Conservation (phyloP, 1,140 invertebrate genomes). For the Bombus fervidus region DNA sequence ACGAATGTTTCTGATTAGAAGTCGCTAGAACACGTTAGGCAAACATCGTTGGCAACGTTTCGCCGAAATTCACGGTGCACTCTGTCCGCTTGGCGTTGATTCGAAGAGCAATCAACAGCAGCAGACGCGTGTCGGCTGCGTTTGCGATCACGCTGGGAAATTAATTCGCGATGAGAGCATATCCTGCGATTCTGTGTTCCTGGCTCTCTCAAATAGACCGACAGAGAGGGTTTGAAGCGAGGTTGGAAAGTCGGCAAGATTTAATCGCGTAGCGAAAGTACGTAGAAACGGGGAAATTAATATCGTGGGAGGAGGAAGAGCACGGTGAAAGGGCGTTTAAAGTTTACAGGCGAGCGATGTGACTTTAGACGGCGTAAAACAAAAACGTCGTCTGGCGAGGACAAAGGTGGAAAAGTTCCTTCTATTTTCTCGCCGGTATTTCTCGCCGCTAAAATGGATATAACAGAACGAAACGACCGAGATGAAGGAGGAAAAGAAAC, state of each 20-base stretch:
- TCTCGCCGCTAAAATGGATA: not conserved
- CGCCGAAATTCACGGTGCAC: not conserved
- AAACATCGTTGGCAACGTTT: too few species aligned
- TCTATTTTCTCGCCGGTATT: not conserved
- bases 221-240: not conserved
- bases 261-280: not conserved
- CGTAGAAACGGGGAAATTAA: not conserved
- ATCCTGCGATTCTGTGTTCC: not conserved
- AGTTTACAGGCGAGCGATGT: constrained; percentile 10
- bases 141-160: not conserved
- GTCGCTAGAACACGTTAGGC: too few species aligned
- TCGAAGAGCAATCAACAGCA: not conserved
- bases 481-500: not conserved
- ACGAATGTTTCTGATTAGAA: not conserved
- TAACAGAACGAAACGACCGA: constrained; percentile 1
- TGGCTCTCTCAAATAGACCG: not conserved
- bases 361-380: constrained; percentile 25
- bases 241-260: not conserved
- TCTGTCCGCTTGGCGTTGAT: not conserved
- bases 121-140: not conserved
- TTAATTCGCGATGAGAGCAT: not conserved
- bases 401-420: constrained; percentile 35
- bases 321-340: constrained; percentile 46
- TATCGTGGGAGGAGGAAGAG: constrained; percentile 3
- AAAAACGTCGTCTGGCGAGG: constrained; percentile 23